Base-by-base conservation (phyloP, 2,797 vertebrate species). In the Natrix natrix region DNA sequence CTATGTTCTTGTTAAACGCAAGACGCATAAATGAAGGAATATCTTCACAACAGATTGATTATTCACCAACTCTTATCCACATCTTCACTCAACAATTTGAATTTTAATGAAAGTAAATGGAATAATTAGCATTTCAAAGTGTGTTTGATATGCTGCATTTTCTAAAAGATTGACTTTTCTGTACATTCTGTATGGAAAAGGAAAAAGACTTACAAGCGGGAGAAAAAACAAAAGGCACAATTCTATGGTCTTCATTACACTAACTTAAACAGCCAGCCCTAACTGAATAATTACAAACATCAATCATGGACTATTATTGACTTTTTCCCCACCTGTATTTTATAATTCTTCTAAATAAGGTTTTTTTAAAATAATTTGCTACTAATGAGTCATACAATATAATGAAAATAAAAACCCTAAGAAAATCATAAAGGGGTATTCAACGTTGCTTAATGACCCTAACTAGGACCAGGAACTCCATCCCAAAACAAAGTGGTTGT, bases 101-200 rank as follows among this genome's bases (percentile, higher is more conserved):
- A 98, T 98, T 98, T 98, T 98, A 98, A 98, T 98, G 97, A 98
- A 98, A 98, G 97, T 95, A 98, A 98, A 98, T 98, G 97, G 96
- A 98, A 98, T 98, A 98, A 98, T 98, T 98, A 98, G 96, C 98
- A 98, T 98, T 98, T 98, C 98, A 98, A 98, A 98, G 97, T 97
- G 93, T 97, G 97, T 98, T 97, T 98, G 97, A 98, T 97, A 98
- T 95, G 97, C 94, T 96, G 95, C 97, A 95, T 95, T 94, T 95
- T 97, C 97, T 94, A 95, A 95, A 61, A 89, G 96, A 93, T 96
- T 96, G 95, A 97, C 96, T 98, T 98, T 96, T 96, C 97, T 97
- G 96, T 97, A 97, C 97, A 97, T 97, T 95, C 94, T 96, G 96
- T 97, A 98, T 93, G 98, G 96, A 97, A 98, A 97, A 98, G 89